Evolutionary conservation across 2,113 vertebrate genomes (phyloP), one percentile per base, ranked within the genome.

Genomic region (Hippocampus guttulatus): DNA sequence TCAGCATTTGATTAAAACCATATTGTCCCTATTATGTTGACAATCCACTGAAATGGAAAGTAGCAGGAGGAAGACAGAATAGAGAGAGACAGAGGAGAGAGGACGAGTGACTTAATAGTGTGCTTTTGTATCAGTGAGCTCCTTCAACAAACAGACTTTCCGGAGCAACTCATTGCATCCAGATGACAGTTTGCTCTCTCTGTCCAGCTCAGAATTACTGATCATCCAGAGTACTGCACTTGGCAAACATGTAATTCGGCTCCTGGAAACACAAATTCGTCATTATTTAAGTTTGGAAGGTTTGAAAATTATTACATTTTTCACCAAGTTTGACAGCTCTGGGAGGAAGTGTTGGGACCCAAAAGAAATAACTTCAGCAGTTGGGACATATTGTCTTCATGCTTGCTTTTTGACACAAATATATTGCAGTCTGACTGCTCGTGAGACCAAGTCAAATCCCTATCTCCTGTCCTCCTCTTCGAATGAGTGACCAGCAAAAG

Each of bases 41-140:
- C 43, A 3, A 65, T 27, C 40, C 41, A 65, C 41, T 65, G 64
- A 65, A 65, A 65, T 6, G 23, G 23, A 65, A 65, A 65, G 45
- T 15, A 27, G 64, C 23, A 23, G 64, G 41, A 49, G 15, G 8
- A 49, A 15, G 23, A 47, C 41, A 43, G 25, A 45, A 65, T 9
- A 27, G 23, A 18, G 15, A 61, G 27, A 21, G 64, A 27, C 14
- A 27, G 14, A 18, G 64, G 14, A 47, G 33, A 45, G 43, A 47
- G 23, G n/a, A 47, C 18, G 41, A 65, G 43, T 41, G 63, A 64
- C n/a, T 23, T 64, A 23, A 64, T n/a, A 25, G 43, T 45, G 61
- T 63, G 61, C 11, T 63, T 63, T 40, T 63, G 33, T 40, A n/a
- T 64, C 63, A 64, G 40, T n/a, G 63, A 64, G n/a, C n/a, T 40